phyloP scores from a whole-genome alignment of 2,113 vertebrate species.

The Cebus imitator region DNA sequence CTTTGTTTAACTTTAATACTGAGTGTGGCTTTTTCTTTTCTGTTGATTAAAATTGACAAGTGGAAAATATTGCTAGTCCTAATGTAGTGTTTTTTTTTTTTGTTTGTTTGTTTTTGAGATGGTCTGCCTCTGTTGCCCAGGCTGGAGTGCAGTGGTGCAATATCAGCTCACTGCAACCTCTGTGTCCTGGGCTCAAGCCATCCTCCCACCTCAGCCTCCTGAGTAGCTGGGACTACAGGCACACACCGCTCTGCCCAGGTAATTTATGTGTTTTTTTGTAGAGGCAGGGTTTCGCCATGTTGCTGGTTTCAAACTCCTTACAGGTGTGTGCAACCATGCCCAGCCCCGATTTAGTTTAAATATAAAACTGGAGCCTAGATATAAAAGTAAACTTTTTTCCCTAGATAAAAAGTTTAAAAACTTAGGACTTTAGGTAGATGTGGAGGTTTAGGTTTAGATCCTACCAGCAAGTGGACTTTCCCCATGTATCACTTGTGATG shows the following conservation, averaged over 20 bases:
- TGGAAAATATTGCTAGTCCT: background rate
- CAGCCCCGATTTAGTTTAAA: background rate
- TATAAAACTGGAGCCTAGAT: background rate
- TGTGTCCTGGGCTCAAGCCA: too few relatives aligned
- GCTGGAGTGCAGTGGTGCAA: too few relatives aligned
- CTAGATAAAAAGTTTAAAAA: background rate
- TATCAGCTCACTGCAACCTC: too few relatives aligned
- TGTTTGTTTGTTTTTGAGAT: too few relatives aligned
- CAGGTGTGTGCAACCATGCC: too few relatives aligned
- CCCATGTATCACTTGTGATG: background rate
- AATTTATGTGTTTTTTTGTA: too few relatives aligned
- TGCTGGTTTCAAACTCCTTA: too few relatives aligned
- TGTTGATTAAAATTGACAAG: constrained; percentile 14
- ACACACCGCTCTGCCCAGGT: too few relatives aligned
- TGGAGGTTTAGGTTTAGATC: background rate
- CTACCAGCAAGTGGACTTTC: background rate
- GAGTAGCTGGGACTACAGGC: too few relatives aligned
- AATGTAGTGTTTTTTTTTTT: background rate
- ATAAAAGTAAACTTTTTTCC: background rate
- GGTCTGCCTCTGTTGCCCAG: too few relatives aligned
- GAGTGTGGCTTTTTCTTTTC: background rate
- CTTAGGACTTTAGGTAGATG: background rate
- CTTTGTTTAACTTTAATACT: background rate
- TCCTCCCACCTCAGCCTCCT: too few relatives aligned
- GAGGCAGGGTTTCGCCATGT: too few relatives aligned